Evolutionary conservation across 2,113 vertebrate species (phyloP).

Genomic region (Bubalus kerabau): DNA sequence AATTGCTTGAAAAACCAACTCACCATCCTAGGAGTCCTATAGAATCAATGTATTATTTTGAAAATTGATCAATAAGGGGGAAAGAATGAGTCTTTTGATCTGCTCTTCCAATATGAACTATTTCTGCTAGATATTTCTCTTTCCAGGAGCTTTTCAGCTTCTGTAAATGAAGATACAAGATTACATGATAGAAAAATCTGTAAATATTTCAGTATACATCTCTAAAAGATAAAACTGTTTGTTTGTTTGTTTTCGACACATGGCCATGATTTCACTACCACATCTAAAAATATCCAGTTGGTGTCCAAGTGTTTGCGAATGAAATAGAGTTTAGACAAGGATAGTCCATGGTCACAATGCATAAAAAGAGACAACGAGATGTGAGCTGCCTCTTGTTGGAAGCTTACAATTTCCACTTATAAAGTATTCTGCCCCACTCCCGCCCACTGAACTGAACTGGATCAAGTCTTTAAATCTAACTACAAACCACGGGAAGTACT

Average conservation of each 20-base stretch:
- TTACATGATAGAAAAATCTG: neutral
- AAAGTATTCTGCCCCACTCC: neutral
- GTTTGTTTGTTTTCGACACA: neutral
- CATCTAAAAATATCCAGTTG: neutral
- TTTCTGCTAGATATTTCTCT: neutral
- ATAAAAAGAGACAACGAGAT: neutral
- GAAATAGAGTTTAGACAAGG: neutral
- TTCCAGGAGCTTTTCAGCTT: neutral
- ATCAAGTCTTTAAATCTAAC: conserved; percentile 16
- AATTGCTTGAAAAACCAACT: neutral
- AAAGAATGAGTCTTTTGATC: neutral
- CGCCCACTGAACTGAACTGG: neutral
- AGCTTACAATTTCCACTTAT: neutral
- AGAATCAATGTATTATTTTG: neutral
- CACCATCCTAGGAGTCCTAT: neutral
- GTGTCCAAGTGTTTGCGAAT: neutral
- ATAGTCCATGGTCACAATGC: neutral
- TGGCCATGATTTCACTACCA: neutral
- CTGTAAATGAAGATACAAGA: neutral
- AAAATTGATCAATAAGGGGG: neutral
- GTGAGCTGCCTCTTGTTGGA: neutral
- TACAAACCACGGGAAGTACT: neutral
- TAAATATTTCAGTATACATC: neutral
- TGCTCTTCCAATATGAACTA: neutral
- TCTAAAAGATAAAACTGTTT: neutral